Conservation (phyloP, 1,140 invertebrate species). For the Tachypleus tridentatus region DNA sequence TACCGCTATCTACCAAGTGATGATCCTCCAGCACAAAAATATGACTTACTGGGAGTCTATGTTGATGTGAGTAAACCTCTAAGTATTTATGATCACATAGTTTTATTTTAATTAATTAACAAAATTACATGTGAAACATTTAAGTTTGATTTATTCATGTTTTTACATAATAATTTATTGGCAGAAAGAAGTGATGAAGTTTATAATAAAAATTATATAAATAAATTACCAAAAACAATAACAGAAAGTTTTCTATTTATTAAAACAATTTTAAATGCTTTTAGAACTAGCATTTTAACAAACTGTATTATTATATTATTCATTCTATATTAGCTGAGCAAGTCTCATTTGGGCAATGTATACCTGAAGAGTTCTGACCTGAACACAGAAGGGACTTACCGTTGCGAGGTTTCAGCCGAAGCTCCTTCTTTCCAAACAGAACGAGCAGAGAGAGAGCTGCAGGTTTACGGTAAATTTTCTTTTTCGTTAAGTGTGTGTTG, state of each 20-base stretch:
- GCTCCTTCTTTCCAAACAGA: constrained; percentile 70
- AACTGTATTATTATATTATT: no score
- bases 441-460: constrained; percentile 51
- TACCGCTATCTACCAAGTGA: constrained; percentile 19
- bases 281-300: no score
- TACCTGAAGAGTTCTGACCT: constrained; percentile 15
- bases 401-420: constrained; percentile 70
- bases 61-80: constrained; percentile 16
- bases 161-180: no score
- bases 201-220: no score
- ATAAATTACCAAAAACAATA: no score
- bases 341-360: constrained; percentile 9
- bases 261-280: no score
- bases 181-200: no score
- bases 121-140: no score
- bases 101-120: no score
- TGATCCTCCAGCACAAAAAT: constrained; percentile 15
- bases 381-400: constrained; percentile 40
- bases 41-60: constrained; percentile 17
- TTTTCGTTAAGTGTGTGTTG: not conserved
- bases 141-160: not conserved
- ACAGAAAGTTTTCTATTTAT: no score
- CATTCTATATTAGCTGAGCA: no score
- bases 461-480: constrained; percentile 50
- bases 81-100: not conserved